Percentiles rank a stretch among this genome's conserved stretches.
These are phyloP conservation scores for Sipha maydis DNA, from an alignment of 2,888 invertebrate genomes.

Conservation along the genomic window DNA sequence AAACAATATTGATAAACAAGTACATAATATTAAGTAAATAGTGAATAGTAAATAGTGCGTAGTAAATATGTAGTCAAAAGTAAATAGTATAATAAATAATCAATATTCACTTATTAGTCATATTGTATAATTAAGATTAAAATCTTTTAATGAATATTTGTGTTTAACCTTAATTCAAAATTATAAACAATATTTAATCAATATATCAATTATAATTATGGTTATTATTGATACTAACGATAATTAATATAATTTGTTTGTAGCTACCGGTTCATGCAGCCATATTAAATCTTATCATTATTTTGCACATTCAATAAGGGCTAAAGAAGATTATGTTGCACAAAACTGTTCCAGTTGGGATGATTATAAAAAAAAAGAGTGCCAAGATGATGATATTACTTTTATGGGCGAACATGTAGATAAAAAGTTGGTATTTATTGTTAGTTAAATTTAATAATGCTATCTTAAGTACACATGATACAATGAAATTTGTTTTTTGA, in stretches of 20 bases:
- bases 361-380: neutral
- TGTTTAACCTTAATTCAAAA: neutral
- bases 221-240: neutral
- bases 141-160: neutral
- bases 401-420: slow-evolving; percentile 43
- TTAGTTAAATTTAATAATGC: neutral
- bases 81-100: neutral
- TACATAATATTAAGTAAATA: neutral
- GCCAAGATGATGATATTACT: neutral
- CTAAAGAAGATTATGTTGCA: neutral
- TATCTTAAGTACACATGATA: neutral
- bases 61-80: neutral
- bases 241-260: neutral
- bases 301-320: slow-evolving; percentile 42
- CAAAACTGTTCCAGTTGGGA: neutral
- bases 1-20: neutral
- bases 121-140: neutral
- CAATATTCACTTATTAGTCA: neutral
- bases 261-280: slow-evolving; percentile 49
- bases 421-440: slow-evolving; percentile 11
- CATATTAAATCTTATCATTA: slow-evolving; percentile 31
- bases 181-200: too few relatives aligned
- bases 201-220: neutral
- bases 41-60: neutral
- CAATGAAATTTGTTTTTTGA: neutral